phyloP scores from a whole-genome alignment of 92 coral and sea anemone species.

The Epizoanthus scotinus region DNA sequence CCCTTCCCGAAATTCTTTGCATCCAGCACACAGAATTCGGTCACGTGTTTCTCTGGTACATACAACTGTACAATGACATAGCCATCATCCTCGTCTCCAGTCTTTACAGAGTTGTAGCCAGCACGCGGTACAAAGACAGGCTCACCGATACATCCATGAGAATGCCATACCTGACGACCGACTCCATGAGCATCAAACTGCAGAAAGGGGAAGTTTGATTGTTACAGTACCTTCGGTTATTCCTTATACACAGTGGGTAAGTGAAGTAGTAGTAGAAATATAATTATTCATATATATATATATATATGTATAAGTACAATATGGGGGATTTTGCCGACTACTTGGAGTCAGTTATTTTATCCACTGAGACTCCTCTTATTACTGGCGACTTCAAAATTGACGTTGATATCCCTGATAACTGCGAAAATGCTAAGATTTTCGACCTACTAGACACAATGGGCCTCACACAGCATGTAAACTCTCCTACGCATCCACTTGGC shows the following conservation, averaged over 20 bases:
- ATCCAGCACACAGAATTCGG: conserved; percentile 86
- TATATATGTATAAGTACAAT: background rate
- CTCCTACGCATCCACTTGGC: conserved; percentile 28
- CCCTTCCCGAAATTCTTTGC: conserved; percentile 89
- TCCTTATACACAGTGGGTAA: too few relatives aligned
- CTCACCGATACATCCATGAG: conserved; percentile 87
- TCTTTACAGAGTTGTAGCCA: conserved; percentile 81
- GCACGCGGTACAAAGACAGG: conserved; percentile 84
- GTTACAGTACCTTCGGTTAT: too few relatives aligned
- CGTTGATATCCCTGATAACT: conserved; percentile 19
- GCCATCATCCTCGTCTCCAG: conserved; percentile 91
- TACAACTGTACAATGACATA: conserved; percentile 88
- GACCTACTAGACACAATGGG: conserved; percentile 46
- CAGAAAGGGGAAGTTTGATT: background rate
- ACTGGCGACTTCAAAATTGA: conserved; percentile 51
- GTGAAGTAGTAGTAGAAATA: background rate
- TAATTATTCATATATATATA: background rate
- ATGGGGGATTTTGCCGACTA: conserved; percentile 43
- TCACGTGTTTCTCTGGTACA: conserved; percentile 79
- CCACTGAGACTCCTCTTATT: conserved; percentile 39
- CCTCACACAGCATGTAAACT: conserved; percentile 29
- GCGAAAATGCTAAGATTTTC: conserved; percentile 12
- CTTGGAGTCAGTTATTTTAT: conserved; percentile 44
- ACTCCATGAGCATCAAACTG: conserved; percentile 62
- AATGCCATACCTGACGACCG: conserved; percentile 79